A percentile compares a stretch with the other conserved stretches of the same genome.
phyloP scores from a whole-genome alignment of 2,113 vertebrate species.

The Bos taurus region DNA sequence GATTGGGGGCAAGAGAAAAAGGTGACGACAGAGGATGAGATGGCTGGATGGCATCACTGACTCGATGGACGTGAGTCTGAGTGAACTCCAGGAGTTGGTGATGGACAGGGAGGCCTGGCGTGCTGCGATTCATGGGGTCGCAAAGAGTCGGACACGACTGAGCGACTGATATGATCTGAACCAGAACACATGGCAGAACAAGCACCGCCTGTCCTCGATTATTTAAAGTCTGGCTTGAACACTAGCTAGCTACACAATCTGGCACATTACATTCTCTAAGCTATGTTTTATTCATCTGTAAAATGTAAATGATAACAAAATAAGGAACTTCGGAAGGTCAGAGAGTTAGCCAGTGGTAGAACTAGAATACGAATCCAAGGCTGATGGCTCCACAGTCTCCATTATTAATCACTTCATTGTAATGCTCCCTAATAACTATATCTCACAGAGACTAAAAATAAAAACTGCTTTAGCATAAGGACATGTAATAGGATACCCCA shows the following conservation, averaged over 20 bases:
- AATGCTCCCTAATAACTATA: not conserved
- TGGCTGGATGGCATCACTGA: no score
- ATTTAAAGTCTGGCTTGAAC: not conserved
- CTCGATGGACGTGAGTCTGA: no score
- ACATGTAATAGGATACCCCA: not conserved
- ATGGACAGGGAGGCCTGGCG: no score
- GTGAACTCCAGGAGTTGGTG: no score
- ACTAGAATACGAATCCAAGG: not conserved
- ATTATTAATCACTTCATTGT: not conserved
- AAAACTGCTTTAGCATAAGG: not conserved
- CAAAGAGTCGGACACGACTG: no score
- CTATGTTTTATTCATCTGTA: not conserved
- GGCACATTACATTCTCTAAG: not conserved
- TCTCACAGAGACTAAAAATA: not conserved
- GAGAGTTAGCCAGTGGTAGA: not conserved
- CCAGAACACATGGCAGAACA: not conserved
- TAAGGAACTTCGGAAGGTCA: not conserved
- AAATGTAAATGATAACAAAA: slow-evolving; percentile 12
- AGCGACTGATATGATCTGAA: not conserved
- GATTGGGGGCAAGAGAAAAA: no score
- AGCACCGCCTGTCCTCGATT: not conserved
- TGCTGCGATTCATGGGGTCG: no score
- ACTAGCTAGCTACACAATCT: not conserved
- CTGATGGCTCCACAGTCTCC: not conserved
- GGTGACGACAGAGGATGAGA: no score